Percentiles rank a stretch among this genome's conserved stretches.
These are phyloP conservation scores for Chiridota heheva DNA, from an alignment of 35 echinoderm and acorn worm genomes.

Conservation along the genomic window DNA sequence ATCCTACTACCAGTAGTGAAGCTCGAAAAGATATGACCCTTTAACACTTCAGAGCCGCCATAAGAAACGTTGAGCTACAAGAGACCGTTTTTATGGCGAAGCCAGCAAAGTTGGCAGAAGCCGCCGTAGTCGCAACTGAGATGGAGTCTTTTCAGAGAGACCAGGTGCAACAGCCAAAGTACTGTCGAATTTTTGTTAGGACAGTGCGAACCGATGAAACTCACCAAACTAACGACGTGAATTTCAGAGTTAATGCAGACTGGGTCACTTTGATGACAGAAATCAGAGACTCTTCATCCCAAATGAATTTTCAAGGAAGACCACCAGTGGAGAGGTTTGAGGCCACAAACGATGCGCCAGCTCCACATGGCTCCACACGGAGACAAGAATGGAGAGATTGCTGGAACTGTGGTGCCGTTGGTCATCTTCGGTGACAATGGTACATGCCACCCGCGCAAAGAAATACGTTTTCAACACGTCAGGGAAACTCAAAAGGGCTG, in stretches of 20 bases:
- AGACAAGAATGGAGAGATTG: neutral
- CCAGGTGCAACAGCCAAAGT: slow-evolving; percentile 32
- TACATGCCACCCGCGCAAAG: no score
- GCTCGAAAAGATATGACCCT: slow-evolving; percentile 6
- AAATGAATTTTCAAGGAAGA: no score
- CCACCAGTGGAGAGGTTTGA: no score
- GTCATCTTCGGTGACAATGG: no score
- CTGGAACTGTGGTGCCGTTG: neutral
- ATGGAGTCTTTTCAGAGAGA: slow-evolving; percentile 34
- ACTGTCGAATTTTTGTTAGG: no score
- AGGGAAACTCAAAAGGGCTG: no score
- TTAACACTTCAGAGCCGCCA: slow-evolving; percentile 19
- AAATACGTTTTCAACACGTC: no score
- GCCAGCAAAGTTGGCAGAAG: neutral
- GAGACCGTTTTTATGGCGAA: slow-evolving; percentile 18
- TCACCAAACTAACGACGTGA: neutral
- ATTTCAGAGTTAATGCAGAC: neutral
- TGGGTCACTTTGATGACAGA: no score
- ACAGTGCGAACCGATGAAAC: no score
- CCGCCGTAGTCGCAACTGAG: neutral
- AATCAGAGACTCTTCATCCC: no score
- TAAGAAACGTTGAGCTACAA: slow-evolving; percentile 16
- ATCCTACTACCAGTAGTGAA: neutral
- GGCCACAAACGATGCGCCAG: no score
- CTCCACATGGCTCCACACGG: no score